Evolutionary conservation across 2,113 vertebrate genomes (phyloP).

Genomic region (Carollia perspicillata): DNA sequence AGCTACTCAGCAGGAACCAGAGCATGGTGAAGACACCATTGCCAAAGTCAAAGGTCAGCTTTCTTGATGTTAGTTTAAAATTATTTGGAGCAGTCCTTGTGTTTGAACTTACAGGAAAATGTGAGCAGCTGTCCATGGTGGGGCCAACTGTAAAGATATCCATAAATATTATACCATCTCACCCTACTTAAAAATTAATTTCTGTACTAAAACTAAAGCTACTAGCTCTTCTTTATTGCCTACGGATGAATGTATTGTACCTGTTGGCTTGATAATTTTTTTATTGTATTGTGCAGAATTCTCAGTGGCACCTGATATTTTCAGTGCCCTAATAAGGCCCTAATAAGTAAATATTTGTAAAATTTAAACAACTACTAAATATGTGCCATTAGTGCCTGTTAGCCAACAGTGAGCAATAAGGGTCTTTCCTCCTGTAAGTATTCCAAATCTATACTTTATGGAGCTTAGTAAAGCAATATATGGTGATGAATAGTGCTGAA

Average conservation of each 20-base stretch:
- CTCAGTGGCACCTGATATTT: background rate
- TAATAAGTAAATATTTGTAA: background rate
- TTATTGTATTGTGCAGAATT: background rate
- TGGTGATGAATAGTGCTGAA: background rate
- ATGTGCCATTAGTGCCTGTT: background rate
- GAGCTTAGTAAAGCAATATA: background rate
- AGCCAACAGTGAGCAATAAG: background rate
- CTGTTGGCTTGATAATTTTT: background rate
- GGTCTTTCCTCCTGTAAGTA: background rate
- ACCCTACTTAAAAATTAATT: background rate
- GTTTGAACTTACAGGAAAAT: background rate
- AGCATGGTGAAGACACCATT: constrained; percentile 97
- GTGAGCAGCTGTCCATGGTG: background rate
- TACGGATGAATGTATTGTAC: background rate
- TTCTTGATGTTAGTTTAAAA: background rate
- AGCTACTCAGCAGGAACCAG: constrained; percentile 92
- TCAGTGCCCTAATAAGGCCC: background rate
- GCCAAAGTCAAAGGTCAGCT: constrained; percentile 94
- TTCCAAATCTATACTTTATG: background rate
- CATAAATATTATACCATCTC: background rate
- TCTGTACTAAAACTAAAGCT: background rate
- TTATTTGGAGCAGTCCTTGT: background rate
- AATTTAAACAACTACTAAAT: background rate
- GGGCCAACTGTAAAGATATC: background rate
- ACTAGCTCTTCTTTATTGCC: background rate